Percentiles rank a stretch among this genome's conserved stretches.
Conservation (phyloP, 2,113 vertebrate genomes). For the Amia ocellicauda region DNA sequence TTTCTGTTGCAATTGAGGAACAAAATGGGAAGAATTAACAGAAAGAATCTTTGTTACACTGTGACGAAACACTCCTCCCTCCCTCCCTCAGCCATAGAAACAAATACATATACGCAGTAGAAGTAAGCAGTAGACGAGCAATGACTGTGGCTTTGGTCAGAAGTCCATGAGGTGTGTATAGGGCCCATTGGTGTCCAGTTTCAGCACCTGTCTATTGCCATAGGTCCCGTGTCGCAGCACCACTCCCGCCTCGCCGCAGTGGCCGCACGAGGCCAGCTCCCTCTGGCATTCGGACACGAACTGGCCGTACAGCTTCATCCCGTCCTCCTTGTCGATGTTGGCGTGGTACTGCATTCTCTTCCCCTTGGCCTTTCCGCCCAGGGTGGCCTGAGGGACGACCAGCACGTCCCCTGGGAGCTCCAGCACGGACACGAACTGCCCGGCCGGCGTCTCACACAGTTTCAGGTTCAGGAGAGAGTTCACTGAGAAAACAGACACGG, state of each 20-base stretch:
- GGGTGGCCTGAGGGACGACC: conserved; percentile 88
- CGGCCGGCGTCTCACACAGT: conserved; percentile 78
- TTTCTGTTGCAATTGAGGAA: no score
- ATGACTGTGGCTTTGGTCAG: conserved; percentile 48
- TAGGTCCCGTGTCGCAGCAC: conserved; percentile 80
- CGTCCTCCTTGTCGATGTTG: conserved; percentile 85
- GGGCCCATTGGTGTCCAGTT: conserved; percentile 88
- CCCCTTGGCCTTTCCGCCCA: conserved; percentile 84
- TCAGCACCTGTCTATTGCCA: conserved; percentile 87
- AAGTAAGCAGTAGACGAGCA: no score
- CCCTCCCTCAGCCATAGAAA: no score
- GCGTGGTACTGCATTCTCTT: conserved; percentile 86
- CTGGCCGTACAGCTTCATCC: conserved; percentile 71
- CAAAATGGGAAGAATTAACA: no score
- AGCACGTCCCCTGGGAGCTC: conserved; percentile 82
- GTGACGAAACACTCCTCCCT: no score
- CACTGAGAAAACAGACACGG: conserved; percentile 57
- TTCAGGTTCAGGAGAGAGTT: conserved; percentile 77
- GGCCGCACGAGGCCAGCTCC: conserved; percentile 60
- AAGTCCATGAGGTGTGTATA: conserved; percentile 92
- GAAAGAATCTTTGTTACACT: no score
- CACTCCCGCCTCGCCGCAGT: conserved; percentile 54
- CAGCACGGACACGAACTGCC: conserved; percentile 74
- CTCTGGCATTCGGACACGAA: conserved; percentile 80
- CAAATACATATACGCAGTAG: no score